phyloP scores from a whole-genome alignment of 2,888 invertebrate species.

The Dermolepida albohirtum region DNA sequence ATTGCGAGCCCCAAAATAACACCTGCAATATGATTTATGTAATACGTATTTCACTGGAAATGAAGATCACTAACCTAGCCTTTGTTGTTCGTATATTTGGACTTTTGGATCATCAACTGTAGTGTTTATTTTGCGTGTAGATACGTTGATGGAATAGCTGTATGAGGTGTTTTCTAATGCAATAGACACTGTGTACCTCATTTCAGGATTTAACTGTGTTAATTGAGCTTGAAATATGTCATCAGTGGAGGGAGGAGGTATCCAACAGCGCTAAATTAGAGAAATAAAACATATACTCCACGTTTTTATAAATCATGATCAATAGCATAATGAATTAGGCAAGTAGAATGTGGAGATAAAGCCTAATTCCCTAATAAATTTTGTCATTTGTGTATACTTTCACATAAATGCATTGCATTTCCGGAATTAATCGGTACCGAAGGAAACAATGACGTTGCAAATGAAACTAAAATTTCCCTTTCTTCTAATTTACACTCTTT shows the following conservation, averaged over 20 bases:
- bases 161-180: slow-evolving; percentile 18
- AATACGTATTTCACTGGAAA: not conserved
- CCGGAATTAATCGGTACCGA: no score
- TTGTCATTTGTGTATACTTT: no score
- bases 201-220: slow-evolving; percentile 24
- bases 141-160: slow-evolving; percentile 8
- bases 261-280: slow-evolving; percentile 25
- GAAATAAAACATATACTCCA: no score
- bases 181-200: slow-evolving; percentile 14
- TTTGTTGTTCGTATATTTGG: slow-evolving; percentile 34
- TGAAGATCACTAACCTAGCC: slow-evolving; percentile 21
- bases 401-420: no score
- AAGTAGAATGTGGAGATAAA: no score
- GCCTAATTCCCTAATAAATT: no score
- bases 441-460: no score
- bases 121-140: slow-evolving; percentile 38
- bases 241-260: slow-evolving; percentile 16
- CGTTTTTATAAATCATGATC: no score
- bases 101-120: slow-evolving; percentile 6
- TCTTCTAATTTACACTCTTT: no score
- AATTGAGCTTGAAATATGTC: slow-evolving; percentile 29
- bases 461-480: no score
- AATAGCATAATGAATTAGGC: no score
- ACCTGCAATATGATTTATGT: slow-evolving; percentile 58
- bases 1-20: slow-evolving; percentile 67